Base-by-base conservation (phyloP, 2,888 invertebrate genomes). In the Hedychridium roseum region DNA sequence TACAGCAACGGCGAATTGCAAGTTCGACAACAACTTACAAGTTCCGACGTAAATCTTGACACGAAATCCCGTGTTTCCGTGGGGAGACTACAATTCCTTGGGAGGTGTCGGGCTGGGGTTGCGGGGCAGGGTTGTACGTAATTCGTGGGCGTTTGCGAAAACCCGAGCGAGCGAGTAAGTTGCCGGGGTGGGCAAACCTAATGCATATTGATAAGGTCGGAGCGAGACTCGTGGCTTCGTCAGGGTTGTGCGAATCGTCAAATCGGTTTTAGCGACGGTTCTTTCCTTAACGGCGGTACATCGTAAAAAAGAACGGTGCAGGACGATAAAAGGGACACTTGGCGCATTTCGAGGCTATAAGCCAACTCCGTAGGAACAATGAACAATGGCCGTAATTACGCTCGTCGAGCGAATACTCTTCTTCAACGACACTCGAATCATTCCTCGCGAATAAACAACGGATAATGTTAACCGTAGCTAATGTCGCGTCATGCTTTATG, bases 131-230 rank as follows among this genome's bases (percentile, higher is more conserved):
- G 38, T 28, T 32, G 45, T 45, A n/a, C n/a, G n/a, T n/a, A n/a
- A 58, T 57, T 54, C 42, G 43, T 42, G 63, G 54, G 47, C 35
- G 48, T 45, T 53, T 28, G 50, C 41, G 47, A 54, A 62, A 55
- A 46, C 55, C 50, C 50, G 43, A 57, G 53, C 58, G 53, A 54
- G 57, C 57, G 54, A 58, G 54, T 63, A 66, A 66, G 60, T 64
- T 64, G n/a, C n/a, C n/a, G n/a, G 63, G 58, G 56, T 53, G 56
- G 61, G 48, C 54, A 54, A 52, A 57, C 50, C 66, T 70, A 70
- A 71, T 71, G 70, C 67, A 71, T 71, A 71, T 70, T 71, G 65
- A 71, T 70, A 66, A 68, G 63, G 57, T 49, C 14, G 35, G 41
- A 46, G 51, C 48, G 56, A 56, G 50, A 61, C 52, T 60, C 54